Percentiles rank a stretch among this genome's conserved stretches.
These are phyloP conservation scores for Capromys pilorides DNA, from an alignment of 2,797 vertebrate genomes.

Conservation along the genomic window DNA sequence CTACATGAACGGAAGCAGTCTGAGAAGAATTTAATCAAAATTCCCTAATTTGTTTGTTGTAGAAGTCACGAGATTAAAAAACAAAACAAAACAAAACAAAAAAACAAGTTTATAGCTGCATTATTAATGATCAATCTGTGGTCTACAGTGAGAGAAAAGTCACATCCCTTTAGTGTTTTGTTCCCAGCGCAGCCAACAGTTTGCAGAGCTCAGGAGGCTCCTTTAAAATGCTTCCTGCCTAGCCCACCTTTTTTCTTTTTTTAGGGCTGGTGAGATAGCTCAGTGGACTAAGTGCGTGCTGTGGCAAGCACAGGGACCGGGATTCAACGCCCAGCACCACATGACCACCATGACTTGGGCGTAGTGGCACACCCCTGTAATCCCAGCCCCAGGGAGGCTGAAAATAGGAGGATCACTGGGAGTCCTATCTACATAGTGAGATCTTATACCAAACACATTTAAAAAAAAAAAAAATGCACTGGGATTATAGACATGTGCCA, in stretches of 20 bases:
- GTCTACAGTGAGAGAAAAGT: neutral
- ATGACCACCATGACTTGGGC: too few relatives aligned
- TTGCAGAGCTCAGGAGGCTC: conserved; percentile 6
- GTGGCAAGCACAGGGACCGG: too few relatives aligned
- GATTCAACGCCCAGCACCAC: too few relatives aligned
- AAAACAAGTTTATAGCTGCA: neutral
- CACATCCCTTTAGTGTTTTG: neutral
- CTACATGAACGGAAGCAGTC: neutral
- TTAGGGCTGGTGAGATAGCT: too few relatives aligned
- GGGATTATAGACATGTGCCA: too few relatives aligned
- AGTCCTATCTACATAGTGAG: too few relatives aligned
- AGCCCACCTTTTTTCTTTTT: neutral
- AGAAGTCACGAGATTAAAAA: conserved; percentile 16
- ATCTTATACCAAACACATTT: too few relatives aligned
- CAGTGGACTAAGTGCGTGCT: too few relatives aligned
- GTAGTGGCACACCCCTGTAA: too few relatives aligned
- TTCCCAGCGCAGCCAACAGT: neutral
- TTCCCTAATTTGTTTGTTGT: conserved; percentile 20
- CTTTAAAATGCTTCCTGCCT: neutral
- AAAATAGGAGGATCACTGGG: too few relatives aligned
- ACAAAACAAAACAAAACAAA: neutral
- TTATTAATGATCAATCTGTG: neutral
- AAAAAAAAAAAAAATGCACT: too few relatives aligned
- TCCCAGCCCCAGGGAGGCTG: too few relatives aligned
- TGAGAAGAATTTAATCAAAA: conserved; percentile 39